These are phyloP conservation scores for Alethe diademata DNA, from an alignment of 2,113 vertebrate species.

Conservation along the genomic window DNA sequence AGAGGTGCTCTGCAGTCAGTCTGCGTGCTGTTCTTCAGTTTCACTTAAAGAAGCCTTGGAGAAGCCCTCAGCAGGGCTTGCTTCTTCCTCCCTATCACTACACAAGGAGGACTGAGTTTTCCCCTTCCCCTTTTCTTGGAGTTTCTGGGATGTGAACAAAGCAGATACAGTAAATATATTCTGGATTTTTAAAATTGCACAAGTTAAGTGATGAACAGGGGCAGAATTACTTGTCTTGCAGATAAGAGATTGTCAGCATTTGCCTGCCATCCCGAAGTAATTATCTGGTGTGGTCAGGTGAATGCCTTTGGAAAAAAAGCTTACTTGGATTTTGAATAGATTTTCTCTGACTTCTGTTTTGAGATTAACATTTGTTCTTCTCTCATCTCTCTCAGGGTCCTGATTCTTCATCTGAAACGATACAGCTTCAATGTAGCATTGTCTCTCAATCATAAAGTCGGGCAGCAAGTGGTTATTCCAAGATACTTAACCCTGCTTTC, in stretches of 20 bases:
- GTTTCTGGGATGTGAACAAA: background rate
- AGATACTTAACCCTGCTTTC: conserved; percentile 89
- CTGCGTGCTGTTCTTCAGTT: background rate
- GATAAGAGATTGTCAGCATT: background rate
- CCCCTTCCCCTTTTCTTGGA: background rate
- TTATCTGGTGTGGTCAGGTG: background rate
- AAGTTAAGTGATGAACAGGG: background rate
- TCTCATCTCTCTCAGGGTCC: conserved; percentile 74
- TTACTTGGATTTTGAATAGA: background rate
- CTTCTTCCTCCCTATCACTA: background rate
- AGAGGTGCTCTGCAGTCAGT: background rate
- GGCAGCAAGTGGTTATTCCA: conserved; percentile 95
- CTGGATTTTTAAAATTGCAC: background rate
- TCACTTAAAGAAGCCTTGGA: background rate
- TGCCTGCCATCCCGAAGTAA: background rate
- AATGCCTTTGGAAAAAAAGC: background rate
- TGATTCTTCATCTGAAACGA: conserved; percentile 97
- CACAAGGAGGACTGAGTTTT: background rate
- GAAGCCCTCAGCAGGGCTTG: background rate
- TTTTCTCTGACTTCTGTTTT: background rate
- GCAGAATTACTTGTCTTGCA: background rate
- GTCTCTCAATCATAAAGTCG: conserved; percentile 94
- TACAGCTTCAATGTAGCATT: conserved; percentile 96
- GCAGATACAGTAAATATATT: background rate
- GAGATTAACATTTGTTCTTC: background rate